Evolutionary conservation across 2,888 invertebrate species (phyloP).

Genomic region (Stenoptilia bipunctidactyla): DNA sequence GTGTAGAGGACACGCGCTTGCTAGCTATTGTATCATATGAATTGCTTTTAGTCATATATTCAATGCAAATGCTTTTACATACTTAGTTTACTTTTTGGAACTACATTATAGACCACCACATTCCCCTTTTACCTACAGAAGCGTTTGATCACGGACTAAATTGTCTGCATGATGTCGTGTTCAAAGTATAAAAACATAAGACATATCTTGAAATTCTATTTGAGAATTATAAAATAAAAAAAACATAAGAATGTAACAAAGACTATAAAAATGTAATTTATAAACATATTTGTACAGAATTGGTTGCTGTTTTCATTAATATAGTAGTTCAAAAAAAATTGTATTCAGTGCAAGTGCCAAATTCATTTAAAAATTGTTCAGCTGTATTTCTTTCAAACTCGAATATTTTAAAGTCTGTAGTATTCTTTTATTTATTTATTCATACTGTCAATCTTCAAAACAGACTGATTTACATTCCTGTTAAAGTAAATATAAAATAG

Average conservation of each 20-base stretch:
- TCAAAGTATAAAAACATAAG: neutral
- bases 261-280: neutral
- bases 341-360: conserved; percentile 36
- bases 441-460: neutral
- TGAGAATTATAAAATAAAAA: too few relatives aligned
- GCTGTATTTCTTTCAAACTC: neutral
- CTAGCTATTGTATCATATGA: conserved; percentile 36
- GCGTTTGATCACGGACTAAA: neutral
- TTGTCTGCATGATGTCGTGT: neutral
- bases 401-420: conserved; percentile 2
- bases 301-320: neutral
- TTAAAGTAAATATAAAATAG: neutral
- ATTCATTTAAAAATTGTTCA: conserved; percentile 27
- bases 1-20: conserved; percentile 30
- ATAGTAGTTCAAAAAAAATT: conserved; percentile 12
- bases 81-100: neutral
- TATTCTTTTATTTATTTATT: neutral
- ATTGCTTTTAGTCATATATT: conserved; percentile 29
- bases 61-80: conserved; percentile 1
- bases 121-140: neutral
- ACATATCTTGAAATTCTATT: neutral
- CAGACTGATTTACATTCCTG: conserved; percentile 6
- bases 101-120: neutral
- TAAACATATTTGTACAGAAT: neutral
- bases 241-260: neutral